A percentile compares a stretch with the other conserved stretches of the same genome.
phyloP scores from a whole-genome alignment of 2,113 vertebrate genomes.

The Hippocampus comes region DNA sequence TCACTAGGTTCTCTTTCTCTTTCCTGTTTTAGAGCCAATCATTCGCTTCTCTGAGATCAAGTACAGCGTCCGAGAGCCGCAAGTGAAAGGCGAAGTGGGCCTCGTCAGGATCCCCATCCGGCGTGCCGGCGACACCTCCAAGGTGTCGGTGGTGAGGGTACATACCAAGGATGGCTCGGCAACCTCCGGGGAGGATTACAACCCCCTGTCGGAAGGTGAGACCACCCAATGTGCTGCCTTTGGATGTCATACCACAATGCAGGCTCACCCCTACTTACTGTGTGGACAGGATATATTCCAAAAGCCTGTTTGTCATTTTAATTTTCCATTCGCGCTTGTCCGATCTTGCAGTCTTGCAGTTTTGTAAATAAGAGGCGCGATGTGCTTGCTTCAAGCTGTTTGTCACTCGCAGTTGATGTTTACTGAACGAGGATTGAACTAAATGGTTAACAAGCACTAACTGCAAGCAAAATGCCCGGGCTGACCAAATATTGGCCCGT shows the following conservation, averaged over 20 bases:
- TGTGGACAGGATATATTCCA: not conserved
- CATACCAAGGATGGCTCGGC: constrained; percentile 86
- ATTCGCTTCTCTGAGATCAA: constrained; percentile 84
- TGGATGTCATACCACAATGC: not conserved
- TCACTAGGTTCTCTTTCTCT: not conserved
- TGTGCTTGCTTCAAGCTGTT: too few species aligned
- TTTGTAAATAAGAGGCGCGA: too few species aligned
- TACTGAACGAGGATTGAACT: too few species aligned
- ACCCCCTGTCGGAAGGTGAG: constrained; percentile 80
- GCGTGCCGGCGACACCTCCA: constrained; percentile 76
- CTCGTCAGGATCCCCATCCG: constrained; percentile 76
- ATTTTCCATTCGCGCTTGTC: not conserved
- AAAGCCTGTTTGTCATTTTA: not conserved
- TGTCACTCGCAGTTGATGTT: too few species aligned
- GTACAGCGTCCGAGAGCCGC: constrained; percentile 79
- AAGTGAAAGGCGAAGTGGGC: constrained; percentile 68
- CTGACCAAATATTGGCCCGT: too few species aligned
- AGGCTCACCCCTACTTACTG: not conserved
- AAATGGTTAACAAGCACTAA: too few species aligned
- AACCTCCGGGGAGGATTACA: constrained; percentile 82
- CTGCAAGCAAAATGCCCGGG: too few species aligned
- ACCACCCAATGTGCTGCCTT: not conserved
- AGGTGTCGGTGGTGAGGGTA: constrained; percentile 79
- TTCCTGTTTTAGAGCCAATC: constrained; percentile 66
- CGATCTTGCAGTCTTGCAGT: too few species aligned